Conservation (phyloP, 2,113 vertebrate genomes). For the Sebastes fasciatus region DNA sequence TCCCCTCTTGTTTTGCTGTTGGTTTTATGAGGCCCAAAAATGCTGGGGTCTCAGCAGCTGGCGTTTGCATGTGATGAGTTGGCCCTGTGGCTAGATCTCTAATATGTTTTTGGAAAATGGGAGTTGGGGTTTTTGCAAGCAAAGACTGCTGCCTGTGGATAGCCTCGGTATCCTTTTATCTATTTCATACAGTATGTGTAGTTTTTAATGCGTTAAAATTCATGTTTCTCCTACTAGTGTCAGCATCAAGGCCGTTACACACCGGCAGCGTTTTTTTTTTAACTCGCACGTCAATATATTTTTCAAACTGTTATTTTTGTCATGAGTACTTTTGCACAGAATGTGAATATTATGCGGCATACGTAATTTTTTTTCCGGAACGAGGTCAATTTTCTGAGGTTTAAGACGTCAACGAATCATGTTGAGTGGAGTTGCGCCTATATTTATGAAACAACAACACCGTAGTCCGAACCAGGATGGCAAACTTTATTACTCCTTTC, state of each 20-base stretch:
- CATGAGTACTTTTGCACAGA: too few species aligned
- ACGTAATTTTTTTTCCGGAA: too few species aligned
- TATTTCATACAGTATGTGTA: slow-evolving; percentile 3
- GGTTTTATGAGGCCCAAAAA: slow-evolving; percentile 74
- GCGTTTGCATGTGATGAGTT: slow-evolving; percentile 66
- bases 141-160: slow-evolving; percentile 29
- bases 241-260: background rate
- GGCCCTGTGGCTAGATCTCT: slow-evolving; percentile 47
- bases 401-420: too few species aligned
- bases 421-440: too few species aligned
- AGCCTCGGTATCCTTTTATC: slow-evolving; percentile 4
- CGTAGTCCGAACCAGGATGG: too few species aligned
- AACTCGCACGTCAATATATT: too few species aligned
- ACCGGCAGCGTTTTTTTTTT: too few species aligned
- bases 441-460: too few species aligned
- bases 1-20: slow-evolving; percentile 72
- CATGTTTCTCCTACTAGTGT: background rate
- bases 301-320: too few species aligned
- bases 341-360: too few species aligned
- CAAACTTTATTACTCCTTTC: too few species aligned
- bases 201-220: slow-evolving; percentile 16
- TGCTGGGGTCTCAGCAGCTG: slow-evolving; percentile 64
- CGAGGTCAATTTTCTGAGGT: too few species aligned
- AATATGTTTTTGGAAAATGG: slow-evolving; percentile 19
- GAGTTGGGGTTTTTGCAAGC: slow-evolving; percentile 18